Evolutionary conservation across 2,113 vertebrate genomes (phyloP).

Genomic region (Semnornis frantzii): DNA sequence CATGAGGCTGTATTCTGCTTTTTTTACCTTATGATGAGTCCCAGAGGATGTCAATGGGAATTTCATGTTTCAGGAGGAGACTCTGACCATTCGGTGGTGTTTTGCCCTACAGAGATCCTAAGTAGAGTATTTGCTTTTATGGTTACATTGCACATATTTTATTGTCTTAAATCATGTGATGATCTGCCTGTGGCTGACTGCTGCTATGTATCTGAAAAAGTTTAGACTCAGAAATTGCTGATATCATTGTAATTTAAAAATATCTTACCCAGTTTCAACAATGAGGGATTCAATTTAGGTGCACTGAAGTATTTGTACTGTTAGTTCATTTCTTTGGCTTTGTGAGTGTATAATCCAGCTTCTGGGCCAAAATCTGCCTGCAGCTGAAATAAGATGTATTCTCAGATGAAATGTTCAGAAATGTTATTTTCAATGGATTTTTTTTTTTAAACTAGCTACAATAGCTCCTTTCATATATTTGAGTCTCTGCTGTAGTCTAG

Average conservation of each 20-base stretch:
- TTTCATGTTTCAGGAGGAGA: background rate
- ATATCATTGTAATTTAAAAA: background rate
- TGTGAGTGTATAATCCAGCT: background rate
- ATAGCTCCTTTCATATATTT: background rate
- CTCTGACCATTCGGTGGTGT: background rate
- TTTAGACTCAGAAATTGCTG: background rate
- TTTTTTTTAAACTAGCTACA: conserved; percentile 4
- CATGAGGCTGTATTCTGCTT: background rate
- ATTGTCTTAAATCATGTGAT: background rate
- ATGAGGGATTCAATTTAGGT: background rate
- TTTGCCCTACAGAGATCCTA: background rate
- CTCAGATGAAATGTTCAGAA: background rate
- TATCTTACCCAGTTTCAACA: background rate
- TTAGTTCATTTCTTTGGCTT: background rate
- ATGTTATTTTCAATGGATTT: background rate
- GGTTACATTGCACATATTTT: background rate
- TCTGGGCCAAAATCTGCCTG: background rate
- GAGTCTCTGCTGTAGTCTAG: background rate
- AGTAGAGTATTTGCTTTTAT: background rate
- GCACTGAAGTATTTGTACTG: background rate
- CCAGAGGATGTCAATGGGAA: background rate
- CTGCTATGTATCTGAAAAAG: background rate
- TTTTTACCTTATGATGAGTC: background rate
- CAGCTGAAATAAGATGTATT: background rate
- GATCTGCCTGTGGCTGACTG: background rate